Conservation (phyloP, 2,113 vertebrate species). For the Spea bombifrons region DNA sequence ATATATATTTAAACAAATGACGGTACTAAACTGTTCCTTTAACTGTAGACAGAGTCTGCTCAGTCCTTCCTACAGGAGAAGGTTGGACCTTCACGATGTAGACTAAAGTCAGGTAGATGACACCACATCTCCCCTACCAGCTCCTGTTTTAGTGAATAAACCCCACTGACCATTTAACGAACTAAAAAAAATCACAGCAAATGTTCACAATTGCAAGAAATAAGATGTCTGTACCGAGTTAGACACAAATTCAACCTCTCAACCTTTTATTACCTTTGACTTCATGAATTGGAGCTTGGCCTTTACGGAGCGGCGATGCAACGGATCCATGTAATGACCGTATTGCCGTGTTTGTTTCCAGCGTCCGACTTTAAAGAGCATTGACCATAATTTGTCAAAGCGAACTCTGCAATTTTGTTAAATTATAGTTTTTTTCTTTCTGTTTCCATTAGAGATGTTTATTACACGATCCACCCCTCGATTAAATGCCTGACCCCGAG, state of each 20-base stretch:
- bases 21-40: too few species aligned
- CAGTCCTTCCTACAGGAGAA: too few species aligned
- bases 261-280: neutral
- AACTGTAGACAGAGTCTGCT: too few species aligned
- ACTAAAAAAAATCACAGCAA: too few species aligned
- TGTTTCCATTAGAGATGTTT: constrained; percentile 26
- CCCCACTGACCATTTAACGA: too few species aligned
- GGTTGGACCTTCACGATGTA: too few species aligned
- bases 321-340: neutral
- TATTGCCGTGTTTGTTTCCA: neutral
- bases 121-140: too few species aligned
- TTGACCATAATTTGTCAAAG: constrained; percentile 24
- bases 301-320: neutral
- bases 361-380: neutral
- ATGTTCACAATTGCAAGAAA: too few species aligned
- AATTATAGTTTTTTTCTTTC: constrained; percentile 36
- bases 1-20: too few species aligned
- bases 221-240: too few species aligned
- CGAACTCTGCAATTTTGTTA: constrained; percentile 25
- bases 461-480: neutral
- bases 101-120: too few species aligned
- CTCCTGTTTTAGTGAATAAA: too few species aligned
- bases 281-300: neutral
- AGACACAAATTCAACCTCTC: neutral
- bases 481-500: constrained; percentile 14